Conservation (phyloP, 2,888 invertebrate genomes). For the Zaprionus obscuricornis region DNA sequence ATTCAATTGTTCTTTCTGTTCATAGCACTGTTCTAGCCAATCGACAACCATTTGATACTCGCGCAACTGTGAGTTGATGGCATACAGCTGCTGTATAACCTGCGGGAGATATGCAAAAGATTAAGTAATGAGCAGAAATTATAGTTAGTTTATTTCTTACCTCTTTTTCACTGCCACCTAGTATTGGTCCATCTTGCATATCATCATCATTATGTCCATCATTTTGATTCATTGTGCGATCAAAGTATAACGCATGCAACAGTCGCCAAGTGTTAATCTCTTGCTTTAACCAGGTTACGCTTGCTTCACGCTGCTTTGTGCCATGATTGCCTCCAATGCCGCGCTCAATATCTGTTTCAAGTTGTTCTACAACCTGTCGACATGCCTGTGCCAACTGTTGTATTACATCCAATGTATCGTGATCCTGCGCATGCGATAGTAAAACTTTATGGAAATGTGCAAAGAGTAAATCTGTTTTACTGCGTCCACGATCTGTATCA, state of each 20-base stretch:
- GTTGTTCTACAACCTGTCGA: slow-evolving; percentile 73
- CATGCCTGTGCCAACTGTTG: slow-evolving; percentile 75
- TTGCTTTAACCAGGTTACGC: slow-evolving; percentile 87
- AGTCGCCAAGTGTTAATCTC: slow-evolving; percentile 96
- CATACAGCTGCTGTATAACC: slow-evolving; percentile 82
- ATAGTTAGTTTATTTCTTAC: too few relatives aligned
- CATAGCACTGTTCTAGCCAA: slow-evolving; percentile 94
- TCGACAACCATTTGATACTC: slow-evolving; percentile 94
- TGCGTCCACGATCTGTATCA: slow-evolving; percentile 54
- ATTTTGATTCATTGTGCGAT: slow-evolving; percentile 86
- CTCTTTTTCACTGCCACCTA: slow-evolving; percentile 85
- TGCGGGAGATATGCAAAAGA: not conserved
- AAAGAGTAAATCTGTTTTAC: slow-evolving; percentile 79
- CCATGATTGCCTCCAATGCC: slow-evolving; percentile 39
- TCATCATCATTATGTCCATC: slow-evolving; percentile 70
- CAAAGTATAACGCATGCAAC: slow-evolving; percentile 91
- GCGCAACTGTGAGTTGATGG: slow-evolving; percentile 85
- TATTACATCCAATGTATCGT: slow-evolving; percentile 79
- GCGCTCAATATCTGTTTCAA: slow-evolving; percentile 59
- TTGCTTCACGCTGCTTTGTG: slow-evolving; percentile 34
- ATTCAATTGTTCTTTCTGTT: slow-evolving; percentile 84
- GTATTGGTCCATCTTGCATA: slow-evolving; percentile 81
- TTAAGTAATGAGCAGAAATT: too few relatives aligned
- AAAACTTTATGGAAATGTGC: slow-evolving; percentile 81
- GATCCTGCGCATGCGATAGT: slow-evolving; percentile 76